Evolutionary conservation across 2,888 invertebrate species (phyloP).

Genomic region (Ptycholaimellus sp.): DNA sequence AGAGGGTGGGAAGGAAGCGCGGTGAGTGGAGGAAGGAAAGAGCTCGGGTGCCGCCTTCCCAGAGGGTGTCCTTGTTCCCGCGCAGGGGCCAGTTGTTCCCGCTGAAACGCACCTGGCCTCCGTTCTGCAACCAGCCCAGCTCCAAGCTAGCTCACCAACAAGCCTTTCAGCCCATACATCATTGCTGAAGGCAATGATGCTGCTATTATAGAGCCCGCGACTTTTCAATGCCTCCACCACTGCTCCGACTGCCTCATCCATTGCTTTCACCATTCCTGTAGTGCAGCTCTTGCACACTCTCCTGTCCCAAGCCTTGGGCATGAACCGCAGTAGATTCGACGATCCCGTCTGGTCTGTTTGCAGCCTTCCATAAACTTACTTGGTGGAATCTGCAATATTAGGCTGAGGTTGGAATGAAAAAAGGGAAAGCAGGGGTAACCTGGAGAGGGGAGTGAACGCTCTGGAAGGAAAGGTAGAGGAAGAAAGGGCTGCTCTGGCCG

Average conservation of each 20-base stretch:
- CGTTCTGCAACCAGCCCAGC: constrained; percentile 20
- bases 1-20: too few species aligned
- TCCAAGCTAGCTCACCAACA: not conserved
- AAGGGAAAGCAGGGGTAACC: constrained; percentile 9
- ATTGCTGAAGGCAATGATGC: constrained; percentile 56
- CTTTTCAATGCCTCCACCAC: constrained; percentile 44
- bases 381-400: not conserved
- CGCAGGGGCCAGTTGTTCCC: constrained; percentile 30
- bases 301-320: not conserved
- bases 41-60: constrained; percentile 48
- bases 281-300: not conserved
- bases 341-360: constrained; percentile 2
- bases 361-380: constrained; percentile 12
- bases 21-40: constrained; percentile 28
- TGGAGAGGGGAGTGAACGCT: constrained; percentile 24
- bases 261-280: constrained; percentile 53
- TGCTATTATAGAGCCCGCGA: constrained; percentile 47
- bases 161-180: constrained; percentile 39
- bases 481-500: constrained; percentile 14
- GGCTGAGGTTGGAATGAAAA: not conserved
- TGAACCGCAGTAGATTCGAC: constrained; percentile 1
- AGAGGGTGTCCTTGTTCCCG: constrained; percentile 48
- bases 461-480: constrained; percentile 23
- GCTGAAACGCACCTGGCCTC: constrained; percentile 25
- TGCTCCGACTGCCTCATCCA: constrained; percentile 59